Evolutionary conservation across 2,113 vertebrate genomes (phyloP), one percentile per base, ranked within the genome.

Genomic region (Lanius ludovicianus): DNA sequence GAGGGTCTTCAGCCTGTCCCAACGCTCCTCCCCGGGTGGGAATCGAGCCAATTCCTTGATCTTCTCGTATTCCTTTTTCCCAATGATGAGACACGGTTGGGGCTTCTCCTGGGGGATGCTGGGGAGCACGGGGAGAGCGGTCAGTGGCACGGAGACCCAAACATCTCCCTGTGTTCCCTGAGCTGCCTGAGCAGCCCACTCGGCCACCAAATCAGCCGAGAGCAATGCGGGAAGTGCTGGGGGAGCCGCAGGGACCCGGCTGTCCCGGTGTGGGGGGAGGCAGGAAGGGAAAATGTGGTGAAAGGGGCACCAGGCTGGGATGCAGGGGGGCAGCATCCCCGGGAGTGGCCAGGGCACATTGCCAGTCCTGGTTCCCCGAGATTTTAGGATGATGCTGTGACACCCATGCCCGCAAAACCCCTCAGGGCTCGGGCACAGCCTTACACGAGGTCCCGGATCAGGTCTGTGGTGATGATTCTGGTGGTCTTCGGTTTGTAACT

Each of bases 371-470:
- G 7, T 46, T 7, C 21, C 6, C 63, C 7, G 15, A 17, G 30
- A 44, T 33, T 39, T 31, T 21, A 31, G 23, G 31, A 74, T 39
- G 47, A 17, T 31, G 4, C 47, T 19, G 9, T 21, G 46, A 37
- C 65, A 15, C 46, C 25, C n/a, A n/a, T 8, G 7, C 42, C 27
- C 10, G 3, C 6, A 13, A 28, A 41, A 19, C 10, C 23, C 24
- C 30, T 60, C 37, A 42, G 31, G 4, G 15, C 24, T 70, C 2
- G 5, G 3, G 3, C 52, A 10, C 5, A 27, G 15, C 47, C 76
- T 98, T 95, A 98, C 99, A 98, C 75, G 16, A 99, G 96, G 13
- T 98, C 97, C 24, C 98, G 98, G 88, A 99, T 96, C 6, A 98
- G 95, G 97, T 99, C 98, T 82, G 98, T 98, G 64, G 98, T 98